Conservation (phyloP, 1,140 invertebrate species). For the Pollicipes pollicipes region DNA sequence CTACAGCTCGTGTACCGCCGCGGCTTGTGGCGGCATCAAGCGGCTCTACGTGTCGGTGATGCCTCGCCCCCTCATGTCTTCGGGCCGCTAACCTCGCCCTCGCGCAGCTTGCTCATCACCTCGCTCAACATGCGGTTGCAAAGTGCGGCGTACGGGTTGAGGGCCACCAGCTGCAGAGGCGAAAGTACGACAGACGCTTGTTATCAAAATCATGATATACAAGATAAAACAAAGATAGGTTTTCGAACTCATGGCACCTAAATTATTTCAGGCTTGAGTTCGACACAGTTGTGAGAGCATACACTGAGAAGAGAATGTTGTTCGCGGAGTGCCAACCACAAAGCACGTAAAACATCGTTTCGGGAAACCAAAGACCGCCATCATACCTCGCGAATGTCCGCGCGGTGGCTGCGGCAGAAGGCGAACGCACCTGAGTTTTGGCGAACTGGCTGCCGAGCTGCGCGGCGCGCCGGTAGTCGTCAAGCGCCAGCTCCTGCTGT, state of each 20-base stretch:
- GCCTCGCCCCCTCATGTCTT: background rate
- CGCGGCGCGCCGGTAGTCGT: conserved; percentile 54
- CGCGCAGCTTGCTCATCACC: conserved; percentile 36
- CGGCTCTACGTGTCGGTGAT: background rate
- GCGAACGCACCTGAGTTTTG: conserved; percentile 43
- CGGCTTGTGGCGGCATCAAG: background rate
- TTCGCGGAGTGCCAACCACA: no score
- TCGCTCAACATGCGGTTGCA: conserved; percentile 81
- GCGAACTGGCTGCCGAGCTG: conserved; percentile 59
- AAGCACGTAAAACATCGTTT: no score
- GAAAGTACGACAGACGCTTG: conserved; percentile 28
- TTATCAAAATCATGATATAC: no score
- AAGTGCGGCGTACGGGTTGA: conserved; percentile 69
- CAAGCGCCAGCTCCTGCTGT: conserved; percentile 39
- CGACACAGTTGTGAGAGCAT: no score
- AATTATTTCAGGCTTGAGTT: no score
- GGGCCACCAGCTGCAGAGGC: conserved; percentile 42
- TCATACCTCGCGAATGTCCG: no score
- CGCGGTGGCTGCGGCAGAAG: no score
- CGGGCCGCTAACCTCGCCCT: conserved; percentile 22
- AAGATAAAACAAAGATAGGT: no score
- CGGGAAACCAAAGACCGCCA: no score
- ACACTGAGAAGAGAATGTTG: no score
- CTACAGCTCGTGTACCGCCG: no score
- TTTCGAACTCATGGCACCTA: no score